phyloP scores from a whole-genome alignment of 2,113 vertebrate genomes.

The Gavia stellata region DNA sequence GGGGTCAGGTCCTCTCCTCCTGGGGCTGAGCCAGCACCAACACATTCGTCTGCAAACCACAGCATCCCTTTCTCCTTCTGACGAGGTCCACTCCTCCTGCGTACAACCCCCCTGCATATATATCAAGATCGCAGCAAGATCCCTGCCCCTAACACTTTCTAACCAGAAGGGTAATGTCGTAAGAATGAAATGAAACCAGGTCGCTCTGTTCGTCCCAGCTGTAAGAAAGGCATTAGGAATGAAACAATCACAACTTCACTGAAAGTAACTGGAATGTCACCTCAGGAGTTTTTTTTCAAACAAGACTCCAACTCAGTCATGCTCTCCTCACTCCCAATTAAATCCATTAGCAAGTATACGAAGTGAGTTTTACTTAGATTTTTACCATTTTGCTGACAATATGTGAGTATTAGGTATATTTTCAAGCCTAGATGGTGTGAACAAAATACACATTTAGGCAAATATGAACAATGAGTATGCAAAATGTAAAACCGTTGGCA shows the following conservation, averaged over 20 bases:
- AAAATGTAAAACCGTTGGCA: background rate
- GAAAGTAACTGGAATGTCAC: background rate
- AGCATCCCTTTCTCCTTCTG: background rate
- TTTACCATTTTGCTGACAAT: background rate
- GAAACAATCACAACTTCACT: background rate
- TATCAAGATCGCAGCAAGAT: background rate
- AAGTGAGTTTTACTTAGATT: background rate
- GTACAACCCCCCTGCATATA: background rate
- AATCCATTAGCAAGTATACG: background rate
- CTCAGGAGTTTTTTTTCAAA: background rate
- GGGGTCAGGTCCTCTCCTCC: background rate
- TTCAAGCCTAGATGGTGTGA: background rate
- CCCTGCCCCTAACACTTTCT: background rate
- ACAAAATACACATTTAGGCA: background rate
- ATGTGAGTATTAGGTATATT: background rate
- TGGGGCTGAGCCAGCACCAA: background rate
- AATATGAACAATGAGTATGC: background rate
- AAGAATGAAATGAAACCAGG: background rate
- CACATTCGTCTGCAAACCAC: background rate
- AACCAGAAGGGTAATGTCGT: background rate
- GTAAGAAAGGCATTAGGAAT: background rate
- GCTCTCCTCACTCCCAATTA: background rate
- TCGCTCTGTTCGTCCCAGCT: rapidly evolving
- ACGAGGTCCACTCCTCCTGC: background rate
- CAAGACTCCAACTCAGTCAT: background rate